phyloP scores from a whole-genome alignment of 2,888 invertebrate genomes.

The Drosophila multiciliata region DNA sequence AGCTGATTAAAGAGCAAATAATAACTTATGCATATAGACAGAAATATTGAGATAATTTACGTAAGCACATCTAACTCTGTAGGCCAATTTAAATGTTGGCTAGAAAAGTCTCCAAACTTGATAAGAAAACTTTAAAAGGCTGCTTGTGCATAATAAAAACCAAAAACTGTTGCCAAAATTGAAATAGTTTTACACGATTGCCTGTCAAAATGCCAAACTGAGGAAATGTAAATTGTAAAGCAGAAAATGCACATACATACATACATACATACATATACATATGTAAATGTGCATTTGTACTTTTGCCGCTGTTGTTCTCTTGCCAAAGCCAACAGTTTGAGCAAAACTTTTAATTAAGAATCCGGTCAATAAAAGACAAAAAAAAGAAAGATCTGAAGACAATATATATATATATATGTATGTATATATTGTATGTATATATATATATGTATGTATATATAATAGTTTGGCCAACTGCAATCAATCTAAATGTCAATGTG shows the following conservation, averaged over 20 bases:
- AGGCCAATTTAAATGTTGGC: background rate
- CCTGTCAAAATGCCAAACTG: conserved; percentile 44
- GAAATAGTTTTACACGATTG: conserved; percentile 68
- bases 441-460: background rate
- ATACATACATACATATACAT: conserved; percentile 6
- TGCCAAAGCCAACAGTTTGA: conserved; percentile 54
- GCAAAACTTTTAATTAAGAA: conserved; percentile 73
- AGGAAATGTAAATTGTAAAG: conserved; percentile 46
- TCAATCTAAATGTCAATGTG: conserved; percentile 76
- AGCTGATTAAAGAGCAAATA: background rate
- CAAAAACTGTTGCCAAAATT: conserved; percentile 55
- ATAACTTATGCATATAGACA: background rate
- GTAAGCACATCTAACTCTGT: background rate
- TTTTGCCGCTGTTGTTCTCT: conserved; percentile 15
- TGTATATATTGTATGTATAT: background rate
- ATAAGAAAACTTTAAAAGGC: conserved; percentile 21
- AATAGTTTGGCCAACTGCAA: conserved; percentile 66
- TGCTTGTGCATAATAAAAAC: conserved; percentile 25
- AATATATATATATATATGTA: background rate
- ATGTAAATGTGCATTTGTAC: conserved; percentile 14
- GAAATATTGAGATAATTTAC: background rate
- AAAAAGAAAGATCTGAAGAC: conserved; percentile 9
- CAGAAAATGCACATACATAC: background rate
- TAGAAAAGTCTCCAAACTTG: conserved; percentile 1
- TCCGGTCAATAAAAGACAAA: conserved; percentile 21